A percentile compares a stretch with the other conserved stretches of the same genome.
phyloP scores from a whole-genome alignment of 2,797 vertebrate genomes.

The Neosilurus hyrtlii region DNA sequence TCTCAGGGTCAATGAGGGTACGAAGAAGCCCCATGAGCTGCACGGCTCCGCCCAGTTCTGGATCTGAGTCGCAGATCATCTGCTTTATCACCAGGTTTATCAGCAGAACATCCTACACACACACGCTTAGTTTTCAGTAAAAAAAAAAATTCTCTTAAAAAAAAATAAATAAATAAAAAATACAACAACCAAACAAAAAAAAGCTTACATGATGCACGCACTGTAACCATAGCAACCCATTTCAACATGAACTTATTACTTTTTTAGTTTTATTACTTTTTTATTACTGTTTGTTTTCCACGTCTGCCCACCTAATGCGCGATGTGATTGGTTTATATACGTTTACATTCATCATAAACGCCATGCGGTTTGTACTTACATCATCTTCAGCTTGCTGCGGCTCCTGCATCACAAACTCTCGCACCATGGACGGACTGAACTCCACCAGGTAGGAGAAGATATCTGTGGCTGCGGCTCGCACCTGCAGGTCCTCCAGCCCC shows the following conservation, averaged over 20 bases:
- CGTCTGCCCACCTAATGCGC: neutral
- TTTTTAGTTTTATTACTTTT: too few species aligned
- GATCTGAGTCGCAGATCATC: constrained; percentile 99
- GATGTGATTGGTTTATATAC: neutral
- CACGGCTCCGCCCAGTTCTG: constrained; percentile 94
- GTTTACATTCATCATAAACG: neutral
- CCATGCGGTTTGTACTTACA: constrained; percentile 71
- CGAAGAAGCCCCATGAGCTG: constrained; percentile 97
- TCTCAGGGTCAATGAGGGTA: constrained; percentile 97
- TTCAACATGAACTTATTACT: too few species aligned
- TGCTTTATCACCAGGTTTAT: constrained; percentile 99
- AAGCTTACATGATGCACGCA: neutral
- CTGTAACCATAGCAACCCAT: neutral
- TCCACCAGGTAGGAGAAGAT: constrained; percentile 99
- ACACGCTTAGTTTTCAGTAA: too few species aligned
- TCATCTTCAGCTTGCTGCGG: constrained; percentile 96
- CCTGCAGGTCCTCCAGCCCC: constrained; percentile 98
- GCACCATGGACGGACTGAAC: constrained; percentile 98
- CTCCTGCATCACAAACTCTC: constrained; percentile 99
- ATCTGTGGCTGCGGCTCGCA: constrained; percentile 95
- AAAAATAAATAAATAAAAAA: too few species aligned
- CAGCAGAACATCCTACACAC: constrained; percentile 89
- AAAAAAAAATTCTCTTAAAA: too few species aligned
- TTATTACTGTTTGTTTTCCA: too few species aligned
- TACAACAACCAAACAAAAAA: neutral